Conservation (phyloP, 1,140 invertebrate genomes). For the Melipona quadrifasciata region DNA sequence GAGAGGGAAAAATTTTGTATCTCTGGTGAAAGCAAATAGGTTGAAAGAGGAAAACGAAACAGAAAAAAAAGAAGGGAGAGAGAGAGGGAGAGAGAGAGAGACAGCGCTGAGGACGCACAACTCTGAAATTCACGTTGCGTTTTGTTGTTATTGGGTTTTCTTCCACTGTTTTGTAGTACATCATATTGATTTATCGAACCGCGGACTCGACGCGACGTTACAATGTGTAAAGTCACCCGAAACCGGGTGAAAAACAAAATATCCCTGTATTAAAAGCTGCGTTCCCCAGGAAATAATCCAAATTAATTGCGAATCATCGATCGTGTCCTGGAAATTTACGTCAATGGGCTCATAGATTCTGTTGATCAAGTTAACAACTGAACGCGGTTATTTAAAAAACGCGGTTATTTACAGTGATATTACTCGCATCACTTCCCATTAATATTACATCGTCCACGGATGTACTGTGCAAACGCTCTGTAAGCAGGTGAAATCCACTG, state of each 20-base stretch:
- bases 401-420: conserved; percentile 10
- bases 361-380: conserved; percentile 11
- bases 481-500: background rate
- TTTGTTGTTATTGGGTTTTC: background rate
- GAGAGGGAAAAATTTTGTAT: background rate
- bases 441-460: no score
- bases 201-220: background rate
- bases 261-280: conserved; percentile 1
- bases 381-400: background rate
- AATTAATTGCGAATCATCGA: conserved; percentile 39
- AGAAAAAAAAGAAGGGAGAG: background rate
- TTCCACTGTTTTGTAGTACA: background rate
- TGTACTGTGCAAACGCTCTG: background rate
- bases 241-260: conserved; percentile 16
- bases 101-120: background rate
- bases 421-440: conserved; percentile 12
- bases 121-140: background rate
- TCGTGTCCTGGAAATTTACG: conserved; percentile 12
- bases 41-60: background rate
- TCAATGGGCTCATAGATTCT: background rate
- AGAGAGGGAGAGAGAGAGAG: background rate
- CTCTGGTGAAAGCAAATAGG: background rate
- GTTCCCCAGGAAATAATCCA: conserved; percentile 26
- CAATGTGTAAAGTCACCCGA: conserved; percentile 4
- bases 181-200: conserved; percentile 32